Conservation (phyloP, 2,797 vertebrate species). For the Melopsittacus undulatus region DNA sequence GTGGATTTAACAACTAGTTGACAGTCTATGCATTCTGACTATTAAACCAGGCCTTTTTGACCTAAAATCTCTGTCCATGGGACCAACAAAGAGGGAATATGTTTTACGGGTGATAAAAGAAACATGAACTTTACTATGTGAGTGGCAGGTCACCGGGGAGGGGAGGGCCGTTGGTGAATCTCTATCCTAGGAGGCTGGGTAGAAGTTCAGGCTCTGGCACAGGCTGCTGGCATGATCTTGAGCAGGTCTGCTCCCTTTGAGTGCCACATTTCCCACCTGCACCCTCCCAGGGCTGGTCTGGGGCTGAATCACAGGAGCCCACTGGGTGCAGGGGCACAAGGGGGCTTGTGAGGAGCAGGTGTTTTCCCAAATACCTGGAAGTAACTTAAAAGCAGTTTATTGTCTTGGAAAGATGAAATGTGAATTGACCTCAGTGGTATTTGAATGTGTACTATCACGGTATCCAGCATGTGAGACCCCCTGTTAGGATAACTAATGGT, state of each 20-base stretch:
- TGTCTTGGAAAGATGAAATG: background rate
- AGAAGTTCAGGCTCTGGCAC: too few species aligned
- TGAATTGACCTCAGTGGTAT: background rate
- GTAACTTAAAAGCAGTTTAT: background rate
- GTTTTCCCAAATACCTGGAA: background rate
- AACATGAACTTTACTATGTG: background rate
- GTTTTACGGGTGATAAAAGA: background rate
- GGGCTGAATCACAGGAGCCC: background rate
- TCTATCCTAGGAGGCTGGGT: background rate
- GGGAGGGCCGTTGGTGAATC: background rate
- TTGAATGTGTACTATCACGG: background rate
- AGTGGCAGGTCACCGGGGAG: background rate
- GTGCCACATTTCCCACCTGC: too few species aligned
- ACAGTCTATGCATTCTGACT: background rate
- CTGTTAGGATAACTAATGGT: background rate
- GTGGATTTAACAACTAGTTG: background rate
- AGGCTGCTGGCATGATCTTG: too few species aligned
- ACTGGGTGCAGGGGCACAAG: accelerated
- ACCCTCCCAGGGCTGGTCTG: too few species aligned
- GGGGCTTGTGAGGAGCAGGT: background rate
- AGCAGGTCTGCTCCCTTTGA: too few species aligned
- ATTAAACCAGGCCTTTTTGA: background rate
- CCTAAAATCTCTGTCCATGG: background rate
- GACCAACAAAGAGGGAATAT: background rate
- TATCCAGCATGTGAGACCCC: background rate